Percentiles rank a stretch among this genome's conserved stretches.
Conservation (phyloP, 1,140 invertebrate species). For the Diorhabda carinulata region DNA sequence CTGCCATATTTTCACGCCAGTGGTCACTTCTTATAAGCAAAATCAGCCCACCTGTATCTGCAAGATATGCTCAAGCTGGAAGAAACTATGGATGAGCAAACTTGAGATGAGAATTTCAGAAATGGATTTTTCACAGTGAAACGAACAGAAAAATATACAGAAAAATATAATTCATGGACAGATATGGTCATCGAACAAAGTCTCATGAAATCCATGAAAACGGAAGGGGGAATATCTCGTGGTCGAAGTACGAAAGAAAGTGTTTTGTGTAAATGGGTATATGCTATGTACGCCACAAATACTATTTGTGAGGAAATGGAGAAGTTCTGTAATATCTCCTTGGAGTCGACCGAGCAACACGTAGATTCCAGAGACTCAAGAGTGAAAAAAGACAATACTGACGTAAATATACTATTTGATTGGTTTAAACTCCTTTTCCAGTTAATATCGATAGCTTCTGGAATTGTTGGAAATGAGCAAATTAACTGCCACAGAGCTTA, state of each 20-base stretch:
- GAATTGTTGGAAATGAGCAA: slow-evolving; percentile 43
- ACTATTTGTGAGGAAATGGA: slow-evolving; percentile 39
- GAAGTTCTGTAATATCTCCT: slow-evolving; percentile 42
- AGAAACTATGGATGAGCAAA: not conserved
- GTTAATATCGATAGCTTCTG: slow-evolving; percentile 44
- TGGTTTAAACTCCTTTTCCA: slow-evolving; percentile 45
- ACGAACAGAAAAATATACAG: slow-evolving; percentile 41
- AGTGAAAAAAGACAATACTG: slow-evolving; percentile 43
- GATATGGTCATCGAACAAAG: slow-evolving; percentile 48
- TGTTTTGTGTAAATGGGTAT: slow-evolving; percentile 28
- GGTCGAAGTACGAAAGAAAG: slow-evolving; percentile 31
- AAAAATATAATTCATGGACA: slow-evolving; percentile 47
- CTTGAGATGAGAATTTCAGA: slow-evolving; percentile 5
- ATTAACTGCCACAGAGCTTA: slow-evolving; percentile 45
- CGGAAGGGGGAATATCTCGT: slow-evolving; percentile 30
- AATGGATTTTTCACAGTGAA: slow-evolving; percentile 40
- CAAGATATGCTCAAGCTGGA: too few species aligned
- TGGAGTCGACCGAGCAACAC: slow-evolving; percentile 41
- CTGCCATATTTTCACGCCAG: slow-evolving; percentile 47
- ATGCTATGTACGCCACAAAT: slow-evolving; percentile 19
- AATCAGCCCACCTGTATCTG: slow-evolving; percentile 11
- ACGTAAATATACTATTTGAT: slow-evolving; percentile 39
- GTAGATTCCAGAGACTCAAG: slow-evolving; percentile 45
- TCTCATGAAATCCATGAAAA: slow-evolving; percentile 46
- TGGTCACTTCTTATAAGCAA: slow-evolving; percentile 47